Base-by-base conservation (phyloP, 2,888 invertebrate genomes). In the Spialia ferax region DNA sequence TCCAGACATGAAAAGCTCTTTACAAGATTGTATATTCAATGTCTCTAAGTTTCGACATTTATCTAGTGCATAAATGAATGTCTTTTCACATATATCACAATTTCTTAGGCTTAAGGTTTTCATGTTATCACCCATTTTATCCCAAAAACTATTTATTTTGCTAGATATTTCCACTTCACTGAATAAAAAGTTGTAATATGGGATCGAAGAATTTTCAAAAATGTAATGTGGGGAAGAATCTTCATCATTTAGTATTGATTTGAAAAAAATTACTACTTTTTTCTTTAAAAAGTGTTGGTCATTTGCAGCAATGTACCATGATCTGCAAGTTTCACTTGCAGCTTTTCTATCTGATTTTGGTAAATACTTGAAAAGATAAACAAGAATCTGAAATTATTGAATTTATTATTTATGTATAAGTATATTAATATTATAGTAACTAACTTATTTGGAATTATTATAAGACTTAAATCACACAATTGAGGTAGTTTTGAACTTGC, bases 1-100 rank as follows among this genome's bases (percentile, higher is more conserved):
- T 1, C 97, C 97, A 1, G 96, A 95, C 96, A 97, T 97, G 71
- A 97, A 95, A 20, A 97, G 88, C 68, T 96, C 96, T 76, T 96
- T 95, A 76, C 96, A 97, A 64, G 94, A 94, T 71, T 95, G 94
- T 62, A 97, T 93, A 57, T 94, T 94, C 18, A 97, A 86, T 63
- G 87, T 83, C 77, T 94, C 93, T 67, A 97, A 84, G 76, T 94
- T 94, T 18, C 86, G 87, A 76, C 96, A 94, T 71, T 93, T 88
- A 69, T 94, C 93, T 48, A 96, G 77, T 55, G 96, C 94, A 65
- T 94, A 85, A 55, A 95, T 94, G 79, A 96, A 95, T 61, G 94
- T 94, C 78, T 95, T 95, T 76, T 96, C 96, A 77, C 94, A 94
- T 68, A 96, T 86, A 82, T 96, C 96, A 80, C 95, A 95, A 76